Evolutionary conservation across 2,113 vertebrate species (phyloP).

Genomic region (Hyla sarda): DNA sequence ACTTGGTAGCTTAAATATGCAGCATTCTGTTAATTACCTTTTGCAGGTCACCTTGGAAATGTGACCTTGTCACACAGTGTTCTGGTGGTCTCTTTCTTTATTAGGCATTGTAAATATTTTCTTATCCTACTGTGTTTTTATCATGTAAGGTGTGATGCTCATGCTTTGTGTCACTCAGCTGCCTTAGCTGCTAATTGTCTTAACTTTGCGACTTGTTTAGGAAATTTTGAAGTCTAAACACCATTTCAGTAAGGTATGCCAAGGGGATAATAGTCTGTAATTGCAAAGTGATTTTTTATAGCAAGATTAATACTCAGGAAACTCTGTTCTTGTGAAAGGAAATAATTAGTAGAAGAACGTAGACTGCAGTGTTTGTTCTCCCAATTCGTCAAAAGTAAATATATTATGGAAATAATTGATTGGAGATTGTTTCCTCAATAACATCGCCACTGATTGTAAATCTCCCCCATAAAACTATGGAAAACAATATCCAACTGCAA

Average conservation of each 20-base stretch:
- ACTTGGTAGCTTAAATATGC: neutral
- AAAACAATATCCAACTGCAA: conserved; percentile 69
- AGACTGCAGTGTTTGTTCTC: conserved; percentile 47
- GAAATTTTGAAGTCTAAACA: conserved; percentile 54
- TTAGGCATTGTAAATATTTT: conserved; percentile 43
- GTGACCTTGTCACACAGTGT: conserved; percentile 42
- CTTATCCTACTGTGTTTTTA: conserved; percentile 39
- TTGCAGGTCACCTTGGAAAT: conserved; percentile 28
- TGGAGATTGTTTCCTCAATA: conserved; percentile 78
- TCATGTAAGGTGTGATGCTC: conserved; percentile 37
- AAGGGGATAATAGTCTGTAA: conserved; percentile 53
- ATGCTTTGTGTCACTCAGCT: conserved; percentile 53
- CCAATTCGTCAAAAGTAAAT: conserved; percentile 75
- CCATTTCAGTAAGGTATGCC: conserved; percentile 41
- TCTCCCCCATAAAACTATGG: conserved; percentile 69
- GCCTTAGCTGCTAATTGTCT: conserved; percentile 33
- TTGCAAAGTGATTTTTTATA: conserved; percentile 72
- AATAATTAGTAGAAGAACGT: conserved; percentile 79
- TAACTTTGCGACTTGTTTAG: conserved; percentile 41
- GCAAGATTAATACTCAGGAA: conserved; percentile 76
- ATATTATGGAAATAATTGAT: conserved; percentile 83
- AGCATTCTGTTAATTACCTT: conserved; percentile 24
- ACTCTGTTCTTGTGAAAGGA: conserved; percentile 76
- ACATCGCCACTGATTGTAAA: conserved; percentile 77
- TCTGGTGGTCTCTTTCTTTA: conserved; percentile 52